Percentiles rank a stretch among this genome's conserved stretches.
These are phyloP conservation scores for Nasonia vitripennis DNA, from an alignment of 1,140 invertebrate genomes.

Conservation along the genomic window DNA sequence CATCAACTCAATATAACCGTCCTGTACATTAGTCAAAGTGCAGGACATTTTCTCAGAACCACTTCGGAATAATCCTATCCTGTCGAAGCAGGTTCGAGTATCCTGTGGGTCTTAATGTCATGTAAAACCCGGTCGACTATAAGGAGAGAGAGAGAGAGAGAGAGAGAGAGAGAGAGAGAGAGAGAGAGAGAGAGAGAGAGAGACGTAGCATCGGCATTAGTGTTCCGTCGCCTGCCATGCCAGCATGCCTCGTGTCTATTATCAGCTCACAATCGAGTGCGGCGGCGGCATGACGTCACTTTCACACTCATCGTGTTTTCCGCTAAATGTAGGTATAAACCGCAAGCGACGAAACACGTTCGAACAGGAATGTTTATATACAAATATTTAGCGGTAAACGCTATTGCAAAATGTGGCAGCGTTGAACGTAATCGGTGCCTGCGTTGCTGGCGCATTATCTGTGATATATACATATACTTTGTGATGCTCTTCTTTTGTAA, in stretches of 20 bases:
- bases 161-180: too few relatives aligned
- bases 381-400: background rate
- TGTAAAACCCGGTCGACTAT: background rate
- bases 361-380: slow-evolving; percentile 4
- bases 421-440: too few relatives aligned
- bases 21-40: too few relatives aligned
- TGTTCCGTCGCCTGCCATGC: background rate
- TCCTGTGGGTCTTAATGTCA: background rate
- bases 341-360: background rate
- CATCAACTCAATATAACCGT: background rate
- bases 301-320: background rate
- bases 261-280: background rate
- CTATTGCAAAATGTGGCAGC: too few relatives aligned
- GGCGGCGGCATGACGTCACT: background rate
- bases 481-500: too few relatives aligned
- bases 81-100: background rate
- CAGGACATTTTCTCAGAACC: background rate
- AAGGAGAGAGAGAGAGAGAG: too few relatives aligned
- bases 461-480: too few relatives aligned
- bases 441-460: too few relatives aligned
- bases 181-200: too few relatives aligned
- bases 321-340: background rate
- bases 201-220: background rate
- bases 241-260: background rate
- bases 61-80: background rate